Evolutionary conservation across 1,140 invertebrate genomes (phyloP), one percentile per base, ranked within the genome.

Genomic region (Agraylea sexmaculata): DNA sequence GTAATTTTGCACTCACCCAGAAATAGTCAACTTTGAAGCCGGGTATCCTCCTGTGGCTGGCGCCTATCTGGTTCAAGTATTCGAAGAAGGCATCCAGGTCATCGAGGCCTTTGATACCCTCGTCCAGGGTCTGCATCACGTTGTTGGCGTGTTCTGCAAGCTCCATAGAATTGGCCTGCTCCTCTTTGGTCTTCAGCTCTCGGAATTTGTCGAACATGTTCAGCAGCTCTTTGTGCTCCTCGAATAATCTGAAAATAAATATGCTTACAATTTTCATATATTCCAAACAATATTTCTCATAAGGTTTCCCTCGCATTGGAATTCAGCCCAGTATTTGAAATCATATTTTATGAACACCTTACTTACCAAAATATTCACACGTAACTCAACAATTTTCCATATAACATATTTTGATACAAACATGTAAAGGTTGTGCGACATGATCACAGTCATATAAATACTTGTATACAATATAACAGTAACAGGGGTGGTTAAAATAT

Each of bases 81-180:
- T 80, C 72, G 55, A 89, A 77, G 63, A 90, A 89, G 43, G 73
- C 72, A 54, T 90, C 85, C 50, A 87, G 70, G 52, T 89, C 78
- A 53, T 90, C 86, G 35, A 91, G 68, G 18, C 78, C 77, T 53
- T 81, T 82, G 59, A 92, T 91, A 22, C 83, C 82, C 54, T 90
- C 80, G 51, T 86, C 80, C 34, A 93, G 62, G 2, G 87, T 87
- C 45, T 74, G 75, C 87, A 93, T 92, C 8, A 93, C 87, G 50
- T 80, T 83, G 40, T 75, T 78, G 11, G 87, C 88, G 53, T 93
- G 88, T 53, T 89, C 83, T 6, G 80, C 80, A 17, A 93, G 61
- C 62, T 87, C 83, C 63, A 80, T 72, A 42, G 79, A 85, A 47
- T 77, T 73, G 29, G 78, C 75, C 53, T 89, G 85, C 43, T 85